Conservation (phyloP, 2,888 invertebrate species). For the Axea sp. region DNA sequence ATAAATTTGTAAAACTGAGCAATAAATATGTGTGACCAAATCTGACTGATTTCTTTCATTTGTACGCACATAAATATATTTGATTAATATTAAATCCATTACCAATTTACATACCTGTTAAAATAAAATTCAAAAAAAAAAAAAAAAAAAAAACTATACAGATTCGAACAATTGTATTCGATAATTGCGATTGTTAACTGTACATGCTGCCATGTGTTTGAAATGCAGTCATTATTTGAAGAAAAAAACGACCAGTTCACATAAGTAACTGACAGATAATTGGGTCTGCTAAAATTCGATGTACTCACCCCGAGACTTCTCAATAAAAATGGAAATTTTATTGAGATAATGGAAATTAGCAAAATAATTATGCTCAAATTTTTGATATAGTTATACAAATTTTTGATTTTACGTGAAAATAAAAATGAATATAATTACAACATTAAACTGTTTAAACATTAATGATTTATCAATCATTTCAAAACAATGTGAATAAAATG, state of each 20-base stretch:
- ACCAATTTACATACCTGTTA: no score
- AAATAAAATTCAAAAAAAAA: no score
- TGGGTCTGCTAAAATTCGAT: conserved; percentile 13
- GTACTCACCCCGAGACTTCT: background rate
- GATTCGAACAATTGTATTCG: no score
- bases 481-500: no score
- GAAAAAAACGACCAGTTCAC: conserved; percentile 12
- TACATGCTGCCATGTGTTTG: background rate
- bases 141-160: no score
- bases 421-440: background rate
- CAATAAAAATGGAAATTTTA: conserved; percentile 21
- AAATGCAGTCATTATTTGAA: conserved; percentile 9
- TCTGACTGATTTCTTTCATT: no score
- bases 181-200: conserved; percentile 5
- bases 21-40: no score
- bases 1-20: no score
- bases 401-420: background rate
- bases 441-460: background rate
- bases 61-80: no score
- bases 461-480: no score
- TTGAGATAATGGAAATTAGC: no score
- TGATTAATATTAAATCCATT: no score
- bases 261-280: conserved; percentile 12
- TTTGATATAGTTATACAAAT: background rate
- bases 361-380: background rate